Conservation (phyloP, 2,888 invertebrate species). For the Atrina japonica region DNA sequence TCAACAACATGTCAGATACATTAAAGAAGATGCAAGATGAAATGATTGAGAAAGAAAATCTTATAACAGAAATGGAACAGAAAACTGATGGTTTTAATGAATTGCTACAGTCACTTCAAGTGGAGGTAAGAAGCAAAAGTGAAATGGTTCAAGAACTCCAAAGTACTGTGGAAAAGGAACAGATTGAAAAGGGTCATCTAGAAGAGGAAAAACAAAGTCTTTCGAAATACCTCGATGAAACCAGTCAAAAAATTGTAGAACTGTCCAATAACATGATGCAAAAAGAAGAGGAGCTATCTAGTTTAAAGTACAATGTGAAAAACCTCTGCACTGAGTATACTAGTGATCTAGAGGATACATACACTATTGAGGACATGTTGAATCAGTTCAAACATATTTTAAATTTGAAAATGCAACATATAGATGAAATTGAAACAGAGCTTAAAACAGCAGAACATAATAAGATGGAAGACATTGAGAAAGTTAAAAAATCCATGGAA, state of each 20-base stretch:
- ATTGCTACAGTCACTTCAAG: constrained; percentile 50
- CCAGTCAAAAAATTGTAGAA: constrained; percentile 26
- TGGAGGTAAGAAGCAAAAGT: constrained; percentile 47
- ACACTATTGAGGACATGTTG: constrained; percentile 18
- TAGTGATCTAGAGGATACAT: neutral
- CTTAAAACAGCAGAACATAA: neutral
- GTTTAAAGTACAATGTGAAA: constrained; percentile 24
- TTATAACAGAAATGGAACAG: constrained; percentile 48
- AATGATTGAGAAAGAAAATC: constrained; percentile 53
- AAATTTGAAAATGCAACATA: neutral
- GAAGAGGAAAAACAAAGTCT: constrained; percentile 47
- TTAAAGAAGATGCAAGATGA: constrained; percentile 48
- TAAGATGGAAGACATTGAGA: neutral
- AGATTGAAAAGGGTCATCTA: constrained; percentile 43
- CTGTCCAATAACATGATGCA: constrained; percentile 34
- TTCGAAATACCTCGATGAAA: constrained; percentile 32
- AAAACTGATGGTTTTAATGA: constrained; percentile 47
- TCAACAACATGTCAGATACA: constrained; percentile 34
- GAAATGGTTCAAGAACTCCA: constrained; percentile 35
- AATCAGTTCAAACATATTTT: neutral
- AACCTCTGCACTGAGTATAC: constrained; percentile 2
- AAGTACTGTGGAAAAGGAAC: constrained; percentile 7
- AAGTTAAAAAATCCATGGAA: too few species aligned
- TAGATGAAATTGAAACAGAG: neutral
- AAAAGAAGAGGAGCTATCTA: constrained; percentile 34